These are phyloP conservation scores for Germaria angustata DNA, from an alignment of 2,888 invertebrate species.

Conservation along the genomic window DNA sequence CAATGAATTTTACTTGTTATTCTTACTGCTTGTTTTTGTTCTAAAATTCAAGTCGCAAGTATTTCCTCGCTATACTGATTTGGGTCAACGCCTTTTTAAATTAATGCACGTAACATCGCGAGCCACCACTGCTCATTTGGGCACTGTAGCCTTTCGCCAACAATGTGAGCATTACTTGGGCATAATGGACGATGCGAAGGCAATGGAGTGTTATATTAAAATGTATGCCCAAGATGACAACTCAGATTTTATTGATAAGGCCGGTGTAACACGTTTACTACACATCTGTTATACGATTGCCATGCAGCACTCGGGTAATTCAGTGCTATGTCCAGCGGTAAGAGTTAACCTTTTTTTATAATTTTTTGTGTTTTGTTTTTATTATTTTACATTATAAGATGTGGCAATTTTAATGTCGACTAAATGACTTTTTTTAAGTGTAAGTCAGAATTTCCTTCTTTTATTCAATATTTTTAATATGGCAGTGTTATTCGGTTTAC, in stretches of 20 bases:
- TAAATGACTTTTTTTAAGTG: too few relatives aligned
- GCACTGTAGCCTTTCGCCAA: slow-evolving; percentile 84
- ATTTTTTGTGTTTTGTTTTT: neutral
- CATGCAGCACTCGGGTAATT: slow-evolving; percentile 87
- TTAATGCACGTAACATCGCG: slow-evolving; percentile 83
- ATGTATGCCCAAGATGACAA: slow-evolving; percentile 83
- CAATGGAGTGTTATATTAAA: slow-evolving; percentile 86
- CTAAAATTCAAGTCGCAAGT: slow-evolving; percentile 83
- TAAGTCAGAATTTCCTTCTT: too few relatives aligned
- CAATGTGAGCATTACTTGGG: slow-evolving; percentile 86
- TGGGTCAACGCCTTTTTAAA: slow-evolving; percentile 85
- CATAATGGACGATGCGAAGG: slow-evolving; percentile 82
- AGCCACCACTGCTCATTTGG: slow-evolving; percentile 83
- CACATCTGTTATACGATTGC: slow-evolving; percentile 88
- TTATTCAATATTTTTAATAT: too few relatives aligned
- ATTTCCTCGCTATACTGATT: slow-evolving; percentile 88
- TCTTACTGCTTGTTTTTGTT: neutral
- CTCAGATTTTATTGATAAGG: slow-evolving; percentile 83
- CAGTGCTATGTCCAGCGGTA: slow-evolving; percentile 83
- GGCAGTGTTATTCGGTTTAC: too few relatives aligned
- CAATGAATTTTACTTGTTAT: too few relatives aligned
- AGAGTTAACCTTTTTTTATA: slow-evolving; percentile 51
- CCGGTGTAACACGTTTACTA: slow-evolving; percentile 84
- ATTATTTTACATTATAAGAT: neutral
- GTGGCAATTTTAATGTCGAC: too few relatives aligned